Base-by-base conservation (phyloP, 2,888 invertebrate species). In the Merodon equestris region DNA sequence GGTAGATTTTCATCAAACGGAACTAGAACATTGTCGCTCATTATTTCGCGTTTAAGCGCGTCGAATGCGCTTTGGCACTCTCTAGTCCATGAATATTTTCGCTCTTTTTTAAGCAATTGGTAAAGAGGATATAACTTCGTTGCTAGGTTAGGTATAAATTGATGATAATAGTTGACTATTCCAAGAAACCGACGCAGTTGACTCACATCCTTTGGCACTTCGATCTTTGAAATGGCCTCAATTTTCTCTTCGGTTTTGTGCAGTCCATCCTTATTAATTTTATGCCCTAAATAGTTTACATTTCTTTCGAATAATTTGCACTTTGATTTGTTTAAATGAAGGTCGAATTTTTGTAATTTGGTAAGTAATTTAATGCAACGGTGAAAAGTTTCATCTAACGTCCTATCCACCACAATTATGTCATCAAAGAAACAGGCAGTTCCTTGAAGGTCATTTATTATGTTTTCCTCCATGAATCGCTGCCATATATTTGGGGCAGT, bases 281-380 rank as follows among this genome's bases (percentile, higher is more conserved):
- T 83, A 34, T 13, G 72, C 81, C 13, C 81, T 75, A 40, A 87
- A 84, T 5, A 70, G 73, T 51, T 86, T 84, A 48, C 66, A 1
- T 17, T 34, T 38, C 5, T 51, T 15, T 44, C 18, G 45, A 34
- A 42, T 12, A 34, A 1, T 13, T 40, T 18, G 0, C 48, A 56
- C 38, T 38, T 40, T 1, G 63, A 53, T 47, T 64, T 53, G 14
- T 64, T 53, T 7, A 68, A 58, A 51, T 60, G 34, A 4, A 68
- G 1, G 34, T 68, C 9, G 4, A 47, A 53, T 44, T 44, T 58
- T 1, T 44, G 44, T 18, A 58, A 36, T 27, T 27, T 27, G 7
- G 2, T 7, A 7, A 27, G 27, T 27, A 27, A 7, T 2, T 4
- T 2, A 27, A 4, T 27, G 27, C 27, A 27, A 4, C 27, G 2